These are phyloP conservation scores for Lepus americanus DNA, from an alignment of 2,113 vertebrate genomes.

Conservation along the genomic window DNA sequence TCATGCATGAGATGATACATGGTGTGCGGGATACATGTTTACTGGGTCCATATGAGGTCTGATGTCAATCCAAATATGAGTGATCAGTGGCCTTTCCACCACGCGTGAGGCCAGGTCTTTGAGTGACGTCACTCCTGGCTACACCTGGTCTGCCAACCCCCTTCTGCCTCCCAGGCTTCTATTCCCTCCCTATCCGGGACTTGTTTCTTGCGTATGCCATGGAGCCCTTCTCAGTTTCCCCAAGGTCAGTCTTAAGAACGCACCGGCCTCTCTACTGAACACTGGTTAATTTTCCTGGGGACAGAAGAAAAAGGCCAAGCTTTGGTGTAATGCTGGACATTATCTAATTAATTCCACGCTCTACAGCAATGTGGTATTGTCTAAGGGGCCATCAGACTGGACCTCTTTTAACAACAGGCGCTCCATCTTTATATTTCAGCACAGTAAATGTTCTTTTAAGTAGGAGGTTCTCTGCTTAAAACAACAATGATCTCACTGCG, in stretches of 20 bases:
- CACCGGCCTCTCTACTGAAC: not conserved
- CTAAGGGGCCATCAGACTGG: not conserved
- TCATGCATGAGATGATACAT: not conserved
- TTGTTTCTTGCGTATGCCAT: not conserved
- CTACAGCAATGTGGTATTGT: not conserved
- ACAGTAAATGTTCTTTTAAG: not conserved
- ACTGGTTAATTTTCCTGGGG: not conserved
- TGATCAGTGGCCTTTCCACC: not conserved
- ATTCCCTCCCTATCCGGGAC: not conserved
- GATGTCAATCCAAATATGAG: not conserved
- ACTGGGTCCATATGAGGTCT: not conserved
- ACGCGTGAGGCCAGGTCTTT: not conserved
- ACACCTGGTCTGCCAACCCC: rapidly evolving
- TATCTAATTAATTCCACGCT: not conserved
- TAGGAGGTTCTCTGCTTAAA: not conserved
- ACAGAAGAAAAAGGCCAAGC: not conserved
- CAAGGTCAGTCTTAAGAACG: not conserved
- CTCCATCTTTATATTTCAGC: not conserved
- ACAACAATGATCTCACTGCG: not conserved
- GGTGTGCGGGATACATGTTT: not conserved
- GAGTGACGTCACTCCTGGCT: not conserved
- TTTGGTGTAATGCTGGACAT: not conserved
- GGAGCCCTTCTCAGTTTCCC: not conserved
- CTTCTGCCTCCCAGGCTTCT: not conserved
- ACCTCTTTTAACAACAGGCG: not conserved